phyloP scores from a whole-genome alignment of 2,113 vertebrate genomes.

The Ceratotherium simum region DNA sequence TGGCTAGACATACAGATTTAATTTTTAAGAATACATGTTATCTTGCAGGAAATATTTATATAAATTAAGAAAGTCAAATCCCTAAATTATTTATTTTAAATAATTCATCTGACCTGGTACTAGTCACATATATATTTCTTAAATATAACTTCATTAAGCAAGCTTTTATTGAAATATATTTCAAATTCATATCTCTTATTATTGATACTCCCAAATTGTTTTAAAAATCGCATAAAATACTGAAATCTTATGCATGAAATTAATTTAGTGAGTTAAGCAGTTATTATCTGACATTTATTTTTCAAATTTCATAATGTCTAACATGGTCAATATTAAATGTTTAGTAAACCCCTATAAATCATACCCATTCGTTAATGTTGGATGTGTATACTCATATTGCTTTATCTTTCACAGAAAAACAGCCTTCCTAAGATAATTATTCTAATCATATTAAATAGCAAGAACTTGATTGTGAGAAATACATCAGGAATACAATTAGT shows the following conservation, averaged over 20 bases:
- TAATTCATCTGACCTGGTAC: slow-evolving; percentile 68
- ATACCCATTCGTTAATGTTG: not conserved
- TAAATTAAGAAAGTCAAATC: slow-evolving; percentile 73
- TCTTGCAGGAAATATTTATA: slow-evolving; percentile 73
- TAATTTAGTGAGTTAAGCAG: slow-evolving; percentile 58
- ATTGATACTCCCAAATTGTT: not conserved
- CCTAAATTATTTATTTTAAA: slow-evolving; percentile 80
- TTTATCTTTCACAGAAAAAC: not conserved
- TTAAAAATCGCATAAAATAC: not conserved
- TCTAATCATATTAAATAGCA: not conserved
- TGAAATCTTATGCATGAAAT: not conserved
- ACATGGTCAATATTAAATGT: not conserved
- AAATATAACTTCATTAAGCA: slow-evolving; percentile 72
- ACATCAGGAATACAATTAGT: not conserved
- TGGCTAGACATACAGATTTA: slow-evolving; percentile 81
- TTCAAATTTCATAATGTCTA: not conserved
- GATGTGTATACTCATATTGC: not conserved
- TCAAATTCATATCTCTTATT: slow-evolving; percentile 46
- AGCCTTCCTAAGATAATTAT: not conserved
- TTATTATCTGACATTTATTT: slow-evolving; percentile 43
- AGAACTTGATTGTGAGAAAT: not conserved
- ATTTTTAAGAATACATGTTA: slow-evolving; percentile 84
- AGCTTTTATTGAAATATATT: slow-evolving; percentile 65
- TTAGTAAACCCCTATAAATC: not conserved
- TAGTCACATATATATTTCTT: slow-evolving; percentile 59